Base-by-base conservation (phyloP, 2,113 vertebrate species). In the Eudyptes chrysolophus region DNA sequence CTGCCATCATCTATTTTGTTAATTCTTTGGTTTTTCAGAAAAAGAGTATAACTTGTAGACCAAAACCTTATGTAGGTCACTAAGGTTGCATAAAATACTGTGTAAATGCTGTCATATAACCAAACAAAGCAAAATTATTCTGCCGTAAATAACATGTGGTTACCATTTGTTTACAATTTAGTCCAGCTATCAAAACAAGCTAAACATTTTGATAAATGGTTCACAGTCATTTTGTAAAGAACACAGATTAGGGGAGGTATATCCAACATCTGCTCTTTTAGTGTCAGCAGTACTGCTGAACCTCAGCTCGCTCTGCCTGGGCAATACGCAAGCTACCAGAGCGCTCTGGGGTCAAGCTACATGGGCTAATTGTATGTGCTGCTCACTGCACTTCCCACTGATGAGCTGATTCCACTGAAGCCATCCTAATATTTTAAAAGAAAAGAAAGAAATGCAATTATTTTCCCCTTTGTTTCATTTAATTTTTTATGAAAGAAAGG, bases 151-250 rank as follows among this genome's bases (percentile, higher is more conserved):
- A 95, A 91, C 57, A 85, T 54, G 66, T 87, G 84, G 89, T 94
- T 87, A 89, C 69, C 65, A 91, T 83, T 97, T 96, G 87, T 95
- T 96, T 97, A 97, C 94, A 87, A 89, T 85, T 87, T n/a, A 85
- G 44, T 52, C 69, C 94, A 96, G 94, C 95, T 95, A 97, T 97
- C 89, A 91, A 96, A 96, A 87, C 87, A 97, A 84, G 69, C 27
- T 54, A 94, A 91, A 94, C 84, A 89, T 96, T 94, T 72, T 91
- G 92, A 89, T 85, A 61, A 94, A 95, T 2, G 34, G 22, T 54
- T 96, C 77, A 52, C 48, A 84, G 49, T 22, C 49, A 17, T 79
- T 95, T 87, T 48, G 66, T 69, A 83, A 76, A 76, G 81, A 75
- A 42, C 46, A 49, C 54, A 79, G 89, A 72, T 85, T 61, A 65